phyloP scores from a whole-genome alignment of 2,113 vertebrate genomes.

The Sylvia atricapilla region DNA sequence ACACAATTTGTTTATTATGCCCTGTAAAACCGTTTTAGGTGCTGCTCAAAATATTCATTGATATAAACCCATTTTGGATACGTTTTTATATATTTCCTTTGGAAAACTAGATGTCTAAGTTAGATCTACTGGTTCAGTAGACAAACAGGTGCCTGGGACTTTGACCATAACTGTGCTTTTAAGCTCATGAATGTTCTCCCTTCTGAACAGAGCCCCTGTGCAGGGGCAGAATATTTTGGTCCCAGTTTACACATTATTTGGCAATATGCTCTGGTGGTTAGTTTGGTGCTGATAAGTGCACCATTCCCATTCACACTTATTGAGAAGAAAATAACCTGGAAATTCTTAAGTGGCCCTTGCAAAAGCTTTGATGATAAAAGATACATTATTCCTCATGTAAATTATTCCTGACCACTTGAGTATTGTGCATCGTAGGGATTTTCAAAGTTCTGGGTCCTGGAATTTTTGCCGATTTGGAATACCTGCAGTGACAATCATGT shows the following conservation, averaged over 20 bases:
- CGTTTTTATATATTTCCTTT: not conserved
- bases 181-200: not conserved
- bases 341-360: not conserved
- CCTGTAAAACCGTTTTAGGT: not conserved
- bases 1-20: not conserved
- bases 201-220: not conserved
- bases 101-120: not conserved
- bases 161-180: not conserved
- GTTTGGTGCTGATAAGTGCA: not conserved
- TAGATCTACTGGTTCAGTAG: not conserved
- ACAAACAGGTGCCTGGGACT: not conserved
- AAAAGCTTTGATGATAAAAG: not conserved
- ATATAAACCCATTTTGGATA: not conserved
- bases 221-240: not conserved
- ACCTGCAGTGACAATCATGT: not conserved
- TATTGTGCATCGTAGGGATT: not conserved
- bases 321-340: not conserved
- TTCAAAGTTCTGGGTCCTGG: not conserved
- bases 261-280: not conserved
- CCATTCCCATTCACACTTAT: accelerated
- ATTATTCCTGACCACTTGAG: not conserved
- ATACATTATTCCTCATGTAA: not conserved
- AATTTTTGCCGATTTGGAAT: not conserved
- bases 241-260: not conserved
- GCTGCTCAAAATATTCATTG: not conserved